Evolutionary conservation across 2,797 vertebrate species (phyloP).

Genomic region (Ctenosaura bakeri): DNA sequence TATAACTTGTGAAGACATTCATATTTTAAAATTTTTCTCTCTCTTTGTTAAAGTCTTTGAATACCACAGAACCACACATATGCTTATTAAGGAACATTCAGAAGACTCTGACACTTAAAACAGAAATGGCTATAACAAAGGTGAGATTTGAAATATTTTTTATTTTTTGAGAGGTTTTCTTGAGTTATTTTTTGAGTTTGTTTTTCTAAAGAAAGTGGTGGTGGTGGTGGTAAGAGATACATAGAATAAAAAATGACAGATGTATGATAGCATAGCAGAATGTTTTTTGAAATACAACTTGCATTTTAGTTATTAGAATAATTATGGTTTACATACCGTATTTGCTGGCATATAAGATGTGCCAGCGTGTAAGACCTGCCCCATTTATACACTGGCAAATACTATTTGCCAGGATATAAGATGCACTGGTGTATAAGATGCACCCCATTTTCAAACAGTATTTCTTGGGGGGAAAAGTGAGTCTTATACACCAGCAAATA

Average conservation of each 20-base stretch:
- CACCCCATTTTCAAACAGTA: no score
- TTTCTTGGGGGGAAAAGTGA: no score
- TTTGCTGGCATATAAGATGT: no score
- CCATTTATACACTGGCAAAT: no score
- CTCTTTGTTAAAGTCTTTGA: constrained; percentile 79
- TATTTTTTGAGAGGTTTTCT: background rate
- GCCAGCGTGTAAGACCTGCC: no score
- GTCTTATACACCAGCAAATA: no score
- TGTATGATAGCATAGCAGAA: background rate
- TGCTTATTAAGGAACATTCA: constrained; percentile 92
- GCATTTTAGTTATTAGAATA: background rate
- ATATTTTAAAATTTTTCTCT: constrained; percentile 25
- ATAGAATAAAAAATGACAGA: background rate
- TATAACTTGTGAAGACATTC: background rate
- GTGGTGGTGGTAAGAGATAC: background rate
- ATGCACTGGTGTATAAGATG: no score
- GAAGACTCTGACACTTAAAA: constrained; percentile 87
- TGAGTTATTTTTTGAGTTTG: background rate
- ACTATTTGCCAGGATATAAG: no score
- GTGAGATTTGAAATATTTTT: constrained; percentile 78
- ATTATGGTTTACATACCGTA: background rate
- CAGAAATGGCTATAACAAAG: constrained; percentile 91
- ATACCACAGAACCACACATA: constrained; percentile 89
- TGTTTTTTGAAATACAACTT: background rate
- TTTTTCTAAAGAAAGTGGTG: background rate